phyloP scores from a whole-genome alignment of 2,888 invertebrate species.

The Cryptocephalus primarius region DNA sequence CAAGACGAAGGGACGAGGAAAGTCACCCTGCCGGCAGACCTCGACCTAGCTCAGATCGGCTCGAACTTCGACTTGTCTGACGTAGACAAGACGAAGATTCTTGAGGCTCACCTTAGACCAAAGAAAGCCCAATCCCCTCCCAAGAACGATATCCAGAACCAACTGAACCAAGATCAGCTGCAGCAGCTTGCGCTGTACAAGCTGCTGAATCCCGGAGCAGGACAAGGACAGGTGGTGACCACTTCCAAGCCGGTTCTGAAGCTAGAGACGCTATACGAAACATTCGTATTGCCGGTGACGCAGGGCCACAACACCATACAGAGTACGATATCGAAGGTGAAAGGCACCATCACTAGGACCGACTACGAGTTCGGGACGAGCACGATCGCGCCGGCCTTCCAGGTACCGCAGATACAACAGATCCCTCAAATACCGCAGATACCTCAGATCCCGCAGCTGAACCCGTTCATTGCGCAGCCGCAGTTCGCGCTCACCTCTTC shows the following conservation, averaged over 20 bases:
- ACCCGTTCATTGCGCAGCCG: conserved; percentile 42
- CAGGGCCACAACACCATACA: conserved; percentile 64
- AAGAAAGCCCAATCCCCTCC: conserved; percentile 35
- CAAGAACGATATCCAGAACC: conserved; percentile 25
- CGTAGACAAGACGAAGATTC: conserved; percentile 51
- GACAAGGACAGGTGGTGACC: conserved; percentile 61
- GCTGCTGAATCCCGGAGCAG: conserved; percentile 56
- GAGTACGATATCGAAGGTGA: conserved; percentile 65
- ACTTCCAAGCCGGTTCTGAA: conserved; percentile 67
- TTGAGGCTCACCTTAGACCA: conserved; percentile 42
- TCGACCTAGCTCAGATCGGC: conserved; percentile 62
- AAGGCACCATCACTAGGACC: conserved; percentile 69
- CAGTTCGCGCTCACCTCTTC: conserved; percentile 70
- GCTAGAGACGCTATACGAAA: conserved; percentile 70
- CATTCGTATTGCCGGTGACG: conserved; percentile 68
- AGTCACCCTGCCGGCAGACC: conserved; percentile 49
- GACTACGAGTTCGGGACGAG: conserved; percentile 69
- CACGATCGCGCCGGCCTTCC: conserved; percentile 48
- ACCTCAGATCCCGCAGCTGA: conserved; percentile 45
- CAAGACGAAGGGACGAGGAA: conserved; percentile 40
- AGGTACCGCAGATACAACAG: conserved; percentile 11
- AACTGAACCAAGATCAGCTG: conserved; percentile 24
- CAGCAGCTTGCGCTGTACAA: conserved; percentile 43
- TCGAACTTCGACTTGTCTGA: conserved; percentile 61
- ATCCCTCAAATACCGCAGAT: conserved; percentile 8